Conservation (phyloP, 2,888 invertebrate genomes). For the Cosmorhoe ocellata region DNA sequence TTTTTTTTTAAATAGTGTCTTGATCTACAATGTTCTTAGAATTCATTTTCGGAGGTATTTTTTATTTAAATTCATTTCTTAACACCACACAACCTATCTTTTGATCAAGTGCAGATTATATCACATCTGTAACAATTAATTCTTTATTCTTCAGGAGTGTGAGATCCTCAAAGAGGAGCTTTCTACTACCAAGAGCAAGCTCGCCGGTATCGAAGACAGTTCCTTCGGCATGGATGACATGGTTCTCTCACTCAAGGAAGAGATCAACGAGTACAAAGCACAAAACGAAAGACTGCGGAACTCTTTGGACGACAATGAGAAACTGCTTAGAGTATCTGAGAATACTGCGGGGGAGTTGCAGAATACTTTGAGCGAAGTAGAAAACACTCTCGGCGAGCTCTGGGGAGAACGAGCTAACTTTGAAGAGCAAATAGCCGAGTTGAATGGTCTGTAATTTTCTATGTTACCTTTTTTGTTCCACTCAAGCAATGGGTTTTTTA, state of each 20-base stretch:
- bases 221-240: conserved; percentile 88
- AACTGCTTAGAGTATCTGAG: conserved; percentile 85
- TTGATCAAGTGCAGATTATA: too few relatives aligned
- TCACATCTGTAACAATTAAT: too few relatives aligned
- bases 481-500: too few relatives aligned
- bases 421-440: conserved; percentile 77
- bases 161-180: conserved; percentile 85
- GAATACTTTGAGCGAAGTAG: conserved; percentile 87
- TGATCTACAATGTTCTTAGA: too few relatives aligned
- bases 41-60: too few relatives aligned
- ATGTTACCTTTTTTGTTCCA: not conserved
- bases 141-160: conserved; percentile 79
- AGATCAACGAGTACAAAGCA: conserved; percentile 81
- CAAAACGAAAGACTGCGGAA: conserved; percentile 85
- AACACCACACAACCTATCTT: too few relatives aligned
- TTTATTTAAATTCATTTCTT: too few relatives aligned
- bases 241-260: conserved; percentile 85
- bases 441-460: conserved; percentile 59
- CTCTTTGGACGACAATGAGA: conserved; percentile 85
- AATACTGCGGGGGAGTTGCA: conserved; percentile 91
- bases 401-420: conserved; percentile 69
- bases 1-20: too few relatives aligned
- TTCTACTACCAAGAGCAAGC: conserved; percentile 79
- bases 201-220: conserved; percentile 86
- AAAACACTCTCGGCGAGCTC: conserved; percentile 86